phyloP scores from a whole-genome alignment of 2,888 invertebrate genomes.

The Sipha maydis region DNA sequence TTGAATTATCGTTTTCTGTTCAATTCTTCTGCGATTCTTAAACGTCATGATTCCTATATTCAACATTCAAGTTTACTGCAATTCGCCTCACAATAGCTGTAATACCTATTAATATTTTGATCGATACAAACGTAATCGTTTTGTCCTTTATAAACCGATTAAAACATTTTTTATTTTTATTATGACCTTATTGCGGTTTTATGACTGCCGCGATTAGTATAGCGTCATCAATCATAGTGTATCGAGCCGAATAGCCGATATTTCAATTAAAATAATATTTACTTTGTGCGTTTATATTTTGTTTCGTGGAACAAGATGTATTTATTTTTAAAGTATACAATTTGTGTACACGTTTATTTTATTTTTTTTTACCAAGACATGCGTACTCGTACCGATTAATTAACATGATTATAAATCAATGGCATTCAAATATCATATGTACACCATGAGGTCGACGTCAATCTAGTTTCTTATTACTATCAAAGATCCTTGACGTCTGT shows the following conservation, averaged over 20 bases:
- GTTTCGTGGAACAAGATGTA: not conserved
- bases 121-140: constrained; percentile 17
- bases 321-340: not conserved
- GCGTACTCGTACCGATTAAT: constrained; percentile 7
- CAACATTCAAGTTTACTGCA: not conserved
- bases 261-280: not conserved
- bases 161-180: constrained; percentile 9
- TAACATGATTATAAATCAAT: constrained; percentile 16
- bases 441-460: constrained; percentile 54
- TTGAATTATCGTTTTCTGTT: not conserved
- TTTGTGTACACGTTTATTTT: not conserved
- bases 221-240: constrained; percentile 15
- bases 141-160: constrained; percentile 45
- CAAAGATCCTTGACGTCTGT: constrained; percentile 46
- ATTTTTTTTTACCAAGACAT: not conserved
- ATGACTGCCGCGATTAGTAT: not conserved
- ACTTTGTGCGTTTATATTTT: not conserved
- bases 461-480: constrained; percentile 52
- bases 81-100: no score
- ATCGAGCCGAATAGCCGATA: not conserved
- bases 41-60: not conserved
- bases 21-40: not conserved
- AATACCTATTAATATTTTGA: not conserved
- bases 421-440: constrained; percentile 39
- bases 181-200: constrained; percentile 25